Conservation (phyloP, 1,140 invertebrate genomes). For the Drosophila prosaltans region DNA sequence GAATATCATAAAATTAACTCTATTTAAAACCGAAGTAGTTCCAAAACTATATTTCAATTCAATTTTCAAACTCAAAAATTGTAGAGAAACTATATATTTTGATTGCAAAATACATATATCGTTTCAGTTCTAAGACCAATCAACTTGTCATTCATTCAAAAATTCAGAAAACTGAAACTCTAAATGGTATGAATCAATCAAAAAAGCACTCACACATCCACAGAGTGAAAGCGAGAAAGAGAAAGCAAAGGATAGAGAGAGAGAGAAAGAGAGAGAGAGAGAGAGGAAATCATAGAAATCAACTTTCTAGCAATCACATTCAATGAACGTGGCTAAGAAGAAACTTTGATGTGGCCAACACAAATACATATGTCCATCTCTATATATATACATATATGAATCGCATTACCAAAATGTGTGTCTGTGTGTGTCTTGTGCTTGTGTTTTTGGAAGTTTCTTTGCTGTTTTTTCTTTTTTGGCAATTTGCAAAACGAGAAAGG, state of each 20-base stretch:
- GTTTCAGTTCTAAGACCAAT: background rate
- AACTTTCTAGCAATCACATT: slow-evolving; percentile 7
- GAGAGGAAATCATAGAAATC: background rate
- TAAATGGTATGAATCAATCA: slow-evolving; percentile 4
- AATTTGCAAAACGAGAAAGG: slow-evolving; percentile 18
- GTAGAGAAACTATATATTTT: too few relatives aligned
- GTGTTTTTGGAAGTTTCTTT: background rate
- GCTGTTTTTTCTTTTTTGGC: background rate
- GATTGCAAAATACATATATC: too few relatives aligned
- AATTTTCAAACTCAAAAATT: too few relatives aligned
- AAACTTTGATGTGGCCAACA: slow-evolving; percentile 6
- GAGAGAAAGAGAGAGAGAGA: background rate
- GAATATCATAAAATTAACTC: too few relatives aligned
- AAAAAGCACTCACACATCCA: background rate
- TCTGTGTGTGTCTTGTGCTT: too few relatives aligned
- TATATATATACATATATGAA: background rate
- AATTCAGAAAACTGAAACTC: background rate
- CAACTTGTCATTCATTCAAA: slow-evolving; percentile 5
- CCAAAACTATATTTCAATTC: too few relatives aligned
- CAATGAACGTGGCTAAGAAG: slow-evolving; percentile 7
- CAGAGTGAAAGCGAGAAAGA: background rate
- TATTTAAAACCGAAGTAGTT: too few relatives aligned
- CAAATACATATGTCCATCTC: background rate
- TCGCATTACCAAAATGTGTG: background rate
- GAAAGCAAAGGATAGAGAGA: background rate